Base-by-base conservation (phyloP, 2,888 invertebrate genomes). In the Agrotis exclamationis region DNA sequence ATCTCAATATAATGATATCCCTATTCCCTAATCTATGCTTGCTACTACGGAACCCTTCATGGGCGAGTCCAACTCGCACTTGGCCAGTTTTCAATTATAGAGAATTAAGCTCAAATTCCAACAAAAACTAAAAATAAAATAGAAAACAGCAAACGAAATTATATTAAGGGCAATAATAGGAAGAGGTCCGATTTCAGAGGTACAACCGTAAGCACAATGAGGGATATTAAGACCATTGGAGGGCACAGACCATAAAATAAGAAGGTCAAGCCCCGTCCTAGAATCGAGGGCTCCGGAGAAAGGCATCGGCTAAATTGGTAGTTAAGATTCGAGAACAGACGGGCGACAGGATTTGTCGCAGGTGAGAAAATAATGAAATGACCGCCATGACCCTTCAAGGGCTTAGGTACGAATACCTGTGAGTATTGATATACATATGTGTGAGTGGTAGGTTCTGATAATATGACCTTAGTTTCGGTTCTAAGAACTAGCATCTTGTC, bases 171-270 rank as follows among this genome's bases (percentile, higher is more conserved):
- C 75, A 76, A 77, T 77, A 74, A 79, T 57, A 59, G 59, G 53
- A 72, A 63, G 69, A 79, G 70, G 54, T 47, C 74, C 54, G 63
- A 72, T 75, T 79, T 80, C 50, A 45, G 57, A 74, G 54, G 68
- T 70, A 72, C 73, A 70, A 78, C 75, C 81, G 80, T 85, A 82
- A 81, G 87, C 85, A 82, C 87, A 87, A 88, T 89, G 85, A 84
- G 86, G 87, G 86, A 87, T 86, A 88, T 90, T 87, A 88, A 82
- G 85, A 82, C 83, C 81, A 83, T 80, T 84, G 76, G 85, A 88
- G 84, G 87, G 89, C 87, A 89, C 79, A 86, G 87, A 76, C 88
- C 86, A 88, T 89, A 86, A 90, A 90, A 88, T 88, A 84, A 87
- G 87, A 87, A 90, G 91, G 90, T 90, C 90, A 90, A 88, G 83